A percentile compares a stretch with the other conserved stretches of the same genome.
Conservation (phyloP, 2,888 invertebrate species). For the Melipona bicolor region DNA sequence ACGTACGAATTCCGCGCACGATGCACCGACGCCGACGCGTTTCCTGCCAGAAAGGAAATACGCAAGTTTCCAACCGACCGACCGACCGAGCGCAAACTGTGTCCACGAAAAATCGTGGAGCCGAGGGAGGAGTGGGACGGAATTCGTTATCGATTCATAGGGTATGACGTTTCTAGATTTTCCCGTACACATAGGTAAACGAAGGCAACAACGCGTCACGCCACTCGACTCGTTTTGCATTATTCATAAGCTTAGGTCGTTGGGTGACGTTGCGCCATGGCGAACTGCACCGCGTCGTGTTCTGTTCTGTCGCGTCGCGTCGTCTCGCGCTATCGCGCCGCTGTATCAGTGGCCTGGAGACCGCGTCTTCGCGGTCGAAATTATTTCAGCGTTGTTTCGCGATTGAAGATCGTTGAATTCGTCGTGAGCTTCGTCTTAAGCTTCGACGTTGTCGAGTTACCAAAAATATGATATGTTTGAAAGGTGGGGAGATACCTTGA, state of each 20-base stretch:
- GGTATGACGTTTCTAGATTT: conserved; percentile 58
- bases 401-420: too few species aligned
- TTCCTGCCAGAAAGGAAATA: conserved; percentile 31
- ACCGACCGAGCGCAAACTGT: neutral
- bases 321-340: neutral
- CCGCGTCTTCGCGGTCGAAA: too few species aligned
- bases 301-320: neutral
- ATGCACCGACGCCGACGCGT: neutral
- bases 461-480: too few species aligned
- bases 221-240: conserved; percentile 67
- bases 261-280: conserved; percentile 22
- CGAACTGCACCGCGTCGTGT: conserved; percentile 12
- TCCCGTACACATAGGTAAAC: conserved; percentile 48
- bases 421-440: too few species aligned
- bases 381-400: too few species aligned
- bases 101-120: conserved; percentile 21
- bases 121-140: conserved; percentile 9
- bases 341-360: too few species aligned
- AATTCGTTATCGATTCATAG: conserved; percentile 64
- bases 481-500: too few species aligned
- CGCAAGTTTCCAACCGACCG: conserved; percentile 10
- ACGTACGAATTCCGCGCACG: conserved; percentile 11
- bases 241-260: conserved; percentile 72
- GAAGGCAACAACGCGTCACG: conserved; percentile 56
- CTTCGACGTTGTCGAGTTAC: too few species aligned